Conservation (phyloP, 2,113 vertebrate genomes). For the Grus americana region DNA sequence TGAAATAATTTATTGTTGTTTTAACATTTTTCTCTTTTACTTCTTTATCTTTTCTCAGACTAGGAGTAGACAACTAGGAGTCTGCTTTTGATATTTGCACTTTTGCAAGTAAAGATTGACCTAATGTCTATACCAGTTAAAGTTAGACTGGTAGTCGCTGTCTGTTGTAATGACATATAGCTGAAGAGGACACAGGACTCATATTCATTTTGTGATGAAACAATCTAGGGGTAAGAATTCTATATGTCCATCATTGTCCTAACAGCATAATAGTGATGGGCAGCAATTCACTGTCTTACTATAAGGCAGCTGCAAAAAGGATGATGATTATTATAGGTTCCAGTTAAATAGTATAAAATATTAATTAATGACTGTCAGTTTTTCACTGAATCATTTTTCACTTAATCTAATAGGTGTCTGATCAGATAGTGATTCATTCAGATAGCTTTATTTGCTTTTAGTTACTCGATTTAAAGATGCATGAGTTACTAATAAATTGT, state of each 20-base stretch:
- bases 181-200: not conserved
- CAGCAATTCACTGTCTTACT: not conserved
- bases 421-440: not conserved
- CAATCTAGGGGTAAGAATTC: not conserved
- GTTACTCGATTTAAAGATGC: not conserved
- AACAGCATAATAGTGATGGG: not conserved
- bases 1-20: not conserved
- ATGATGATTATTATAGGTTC: not conserved
- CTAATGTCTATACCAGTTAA: not conserved
- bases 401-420: not conserved
- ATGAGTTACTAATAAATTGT: not conserved
- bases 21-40: not conserved
- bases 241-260: not conserved
- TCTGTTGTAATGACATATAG: not conserved
- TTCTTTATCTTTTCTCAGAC: not conserved
- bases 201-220: not conserved
- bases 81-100: not conserved
- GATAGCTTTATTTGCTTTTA: not conserved
- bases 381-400: not conserved
- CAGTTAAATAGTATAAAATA: not conserved
- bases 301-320: not conserved
- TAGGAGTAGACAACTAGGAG: not conserved
- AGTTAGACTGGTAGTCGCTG: not conserved
- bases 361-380: not conserved
- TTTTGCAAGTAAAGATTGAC: not conserved